A percentile compares a stretch with the other conserved stretches of the same genome.
These are phyloP conservation scores for Cecropterus lyciades DNA, from an alignment of 1,140 invertebrate genomes.

Conservation along the genomic window DNA sequence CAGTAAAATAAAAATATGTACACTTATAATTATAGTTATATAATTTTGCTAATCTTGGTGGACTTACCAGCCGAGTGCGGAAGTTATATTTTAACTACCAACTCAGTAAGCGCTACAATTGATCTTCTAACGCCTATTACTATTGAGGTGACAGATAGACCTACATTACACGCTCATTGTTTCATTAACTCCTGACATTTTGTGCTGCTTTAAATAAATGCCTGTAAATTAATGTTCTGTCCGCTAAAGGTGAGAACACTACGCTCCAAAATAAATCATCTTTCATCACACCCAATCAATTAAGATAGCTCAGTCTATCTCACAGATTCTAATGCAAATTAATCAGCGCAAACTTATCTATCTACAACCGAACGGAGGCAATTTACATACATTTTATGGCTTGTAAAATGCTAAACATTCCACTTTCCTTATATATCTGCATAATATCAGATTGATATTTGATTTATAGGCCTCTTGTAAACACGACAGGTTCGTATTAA, in stretches of 20 bases:
- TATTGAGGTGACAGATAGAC: conserved; percentile 41
- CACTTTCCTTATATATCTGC: conserved; percentile 35
- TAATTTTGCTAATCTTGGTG: neutral
- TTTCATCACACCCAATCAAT: conserved; percentile 37
- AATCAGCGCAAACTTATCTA: conserved; percentile 37
- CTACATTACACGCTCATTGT: conserved; percentile 41
- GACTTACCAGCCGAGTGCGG: neutral
- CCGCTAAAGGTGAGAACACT: conserved; percentile 35
- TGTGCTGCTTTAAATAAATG: conserved; percentile 48
- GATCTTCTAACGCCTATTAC: conserved; percentile 26
- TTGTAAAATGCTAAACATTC: conserved; percentile 37
- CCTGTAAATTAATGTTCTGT: conserved; percentile 44
- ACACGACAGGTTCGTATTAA: conserved; percentile 30
- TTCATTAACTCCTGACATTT: conserved; percentile 53
- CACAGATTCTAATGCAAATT: conserved; percentile 31
- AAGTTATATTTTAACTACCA: conserved; percentile 29
- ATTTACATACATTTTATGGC: conserved; percentile 37
- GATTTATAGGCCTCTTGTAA: conserved; percentile 33
- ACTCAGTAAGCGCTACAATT: conserved; percentile 23
- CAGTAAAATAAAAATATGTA: too few species aligned
- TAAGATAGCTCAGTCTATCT: conserved; percentile 35
- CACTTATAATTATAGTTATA: too few species aligned
- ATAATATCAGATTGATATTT: conserved; percentile 38
- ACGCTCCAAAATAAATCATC: conserved; percentile 35
- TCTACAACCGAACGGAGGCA: conserved; percentile 30